These are phyloP conservation scores for Halictus quadricinctus DNA, from an alignment of 2,888 invertebrate species.

Conservation along the genomic window DNA sequence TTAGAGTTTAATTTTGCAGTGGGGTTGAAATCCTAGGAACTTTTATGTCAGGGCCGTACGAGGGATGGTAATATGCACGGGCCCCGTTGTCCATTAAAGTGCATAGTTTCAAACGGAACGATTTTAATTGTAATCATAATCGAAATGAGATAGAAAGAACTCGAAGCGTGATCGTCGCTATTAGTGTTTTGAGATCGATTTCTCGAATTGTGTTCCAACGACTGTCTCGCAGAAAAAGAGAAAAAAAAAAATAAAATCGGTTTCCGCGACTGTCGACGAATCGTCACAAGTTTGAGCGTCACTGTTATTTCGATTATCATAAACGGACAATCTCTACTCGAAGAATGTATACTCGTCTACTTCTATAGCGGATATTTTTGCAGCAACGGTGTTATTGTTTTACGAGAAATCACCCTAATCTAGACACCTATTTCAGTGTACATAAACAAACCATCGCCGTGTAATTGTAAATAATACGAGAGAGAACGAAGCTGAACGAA, in stretches of 20 bases:
- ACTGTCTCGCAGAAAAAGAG: conserved; percentile 1
- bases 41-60: background rate
- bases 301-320: conserved; percentile 34
- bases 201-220: conserved; percentile 24
- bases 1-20: background rate
- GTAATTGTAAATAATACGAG: conserved; percentile 54
- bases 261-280: background rate
- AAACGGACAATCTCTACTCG: conserved; percentile 49
- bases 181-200: conserved; percentile 2
- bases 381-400: conserved; percentile 36
- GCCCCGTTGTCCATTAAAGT: background rate
- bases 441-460: conserved; percentile 39
- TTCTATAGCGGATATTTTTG: conserved; percentile 44
- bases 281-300: conserved; percentile 2
- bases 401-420: conserved; percentile 2
- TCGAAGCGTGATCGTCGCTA: conserved; percentile 11
- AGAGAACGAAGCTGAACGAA: conserved; percentile 17
- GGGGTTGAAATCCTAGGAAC: background rate
- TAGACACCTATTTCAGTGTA: conserved; percentile 35
- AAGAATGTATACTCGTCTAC: conserved; percentile 21
- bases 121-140: conserved; percentile 14
- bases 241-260: background rate
- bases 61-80: background rate
- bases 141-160: background rate
- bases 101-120: conserved; percentile 9